Evolutionary conservation across 2,113 vertebrate genomes (phyloP).

Genomic region (Hippocampus guttulatus): DNA sequence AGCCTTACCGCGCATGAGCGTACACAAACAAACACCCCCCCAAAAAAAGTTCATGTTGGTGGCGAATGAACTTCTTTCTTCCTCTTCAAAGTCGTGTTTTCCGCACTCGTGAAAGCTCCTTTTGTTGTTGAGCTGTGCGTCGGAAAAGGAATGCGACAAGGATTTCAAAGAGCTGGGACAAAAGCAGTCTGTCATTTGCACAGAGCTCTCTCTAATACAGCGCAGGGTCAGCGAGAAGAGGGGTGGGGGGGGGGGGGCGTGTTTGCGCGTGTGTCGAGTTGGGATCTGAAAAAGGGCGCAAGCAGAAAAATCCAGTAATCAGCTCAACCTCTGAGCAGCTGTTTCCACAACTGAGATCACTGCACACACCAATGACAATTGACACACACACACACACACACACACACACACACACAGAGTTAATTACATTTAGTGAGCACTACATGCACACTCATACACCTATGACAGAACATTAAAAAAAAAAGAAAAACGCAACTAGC

Average conservation of each 20-base stretch:
- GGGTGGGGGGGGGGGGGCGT: too few species aligned
- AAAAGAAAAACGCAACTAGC: neutral
- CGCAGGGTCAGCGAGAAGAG: constrained; percentile 22
- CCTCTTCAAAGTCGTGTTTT: constrained; percentile 63
- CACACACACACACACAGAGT: neutral
- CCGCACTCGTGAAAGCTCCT: constrained; percentile 65
- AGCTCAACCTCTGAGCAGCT: constrained; percentile 71
- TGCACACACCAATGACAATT: constrained; percentile 10
- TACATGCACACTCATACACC: neutral
- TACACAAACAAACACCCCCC: constrained; percentile 63
- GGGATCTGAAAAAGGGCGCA: constrained; percentile 28
- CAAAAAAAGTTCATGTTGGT: neutral
- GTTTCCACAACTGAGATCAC: constrained; percentile 46
- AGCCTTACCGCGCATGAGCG: constrained; percentile 31
- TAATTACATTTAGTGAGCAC: too few species aligned
- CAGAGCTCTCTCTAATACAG: constrained; percentile 73
- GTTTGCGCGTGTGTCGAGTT: neutral
- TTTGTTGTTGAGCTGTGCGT: constrained; percentile 73
- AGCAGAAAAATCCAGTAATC: constrained; percentile 46
- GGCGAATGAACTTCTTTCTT: constrained; percentile 23
- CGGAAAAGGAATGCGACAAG: constrained; percentile 75
- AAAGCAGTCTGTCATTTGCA: constrained; percentile 77
- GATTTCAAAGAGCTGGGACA: constrained; percentile 73
- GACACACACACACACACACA: constrained; percentile 7
- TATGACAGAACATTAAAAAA: neutral